phyloP scores from a whole-genome alignment of 2,888 invertebrate genomes.

The Tromatobia lineatoria region DNA sequence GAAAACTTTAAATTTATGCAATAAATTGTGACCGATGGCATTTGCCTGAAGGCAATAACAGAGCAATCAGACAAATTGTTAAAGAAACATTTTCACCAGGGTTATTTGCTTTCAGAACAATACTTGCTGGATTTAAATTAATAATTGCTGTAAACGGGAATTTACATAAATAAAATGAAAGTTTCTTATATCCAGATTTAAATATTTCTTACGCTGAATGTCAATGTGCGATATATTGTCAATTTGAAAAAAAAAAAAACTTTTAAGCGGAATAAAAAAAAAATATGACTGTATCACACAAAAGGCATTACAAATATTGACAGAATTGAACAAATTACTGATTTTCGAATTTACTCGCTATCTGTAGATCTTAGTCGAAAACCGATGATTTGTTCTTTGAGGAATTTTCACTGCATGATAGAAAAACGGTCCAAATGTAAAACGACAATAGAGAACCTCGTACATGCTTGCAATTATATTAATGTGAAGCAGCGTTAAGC shows the following conservation, averaged over 20 bases:
- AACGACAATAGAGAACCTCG: conserved; percentile 4
- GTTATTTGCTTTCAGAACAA: too few relatives aligned
- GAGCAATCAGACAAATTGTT: too few relatives aligned
- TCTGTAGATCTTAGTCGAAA: conserved; percentile 33
- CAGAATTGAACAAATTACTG: conserved; percentile 33
- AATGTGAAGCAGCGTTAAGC: background rate
- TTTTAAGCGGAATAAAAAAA: background rate
- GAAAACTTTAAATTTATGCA: too few relatives aligned
- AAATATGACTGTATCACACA: background rate
- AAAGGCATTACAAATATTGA: conserved; percentile 21
- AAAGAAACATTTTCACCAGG: too few relatives aligned
- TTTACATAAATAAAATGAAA: background rate
- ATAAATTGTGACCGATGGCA: too few relatives aligned
- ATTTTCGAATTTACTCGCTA: conserved; percentile 40
- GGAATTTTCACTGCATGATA: conserved; percentile 75
- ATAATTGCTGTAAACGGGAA: background rate
- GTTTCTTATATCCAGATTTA: background rate
- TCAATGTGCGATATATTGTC: background rate
- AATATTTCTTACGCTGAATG: background rate
- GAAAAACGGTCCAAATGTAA: conserved; percentile 70
- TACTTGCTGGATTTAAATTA: too few relatives aligned
- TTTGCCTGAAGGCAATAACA: too few relatives aligned
- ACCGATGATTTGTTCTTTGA: conserved; percentile 38
- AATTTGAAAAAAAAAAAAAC: background rate
- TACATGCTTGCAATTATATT: conserved; percentile 4